phyloP scores from a whole-genome alignment of 2,888 invertebrate species.

The Drosophila subsilvestris region DNA sequence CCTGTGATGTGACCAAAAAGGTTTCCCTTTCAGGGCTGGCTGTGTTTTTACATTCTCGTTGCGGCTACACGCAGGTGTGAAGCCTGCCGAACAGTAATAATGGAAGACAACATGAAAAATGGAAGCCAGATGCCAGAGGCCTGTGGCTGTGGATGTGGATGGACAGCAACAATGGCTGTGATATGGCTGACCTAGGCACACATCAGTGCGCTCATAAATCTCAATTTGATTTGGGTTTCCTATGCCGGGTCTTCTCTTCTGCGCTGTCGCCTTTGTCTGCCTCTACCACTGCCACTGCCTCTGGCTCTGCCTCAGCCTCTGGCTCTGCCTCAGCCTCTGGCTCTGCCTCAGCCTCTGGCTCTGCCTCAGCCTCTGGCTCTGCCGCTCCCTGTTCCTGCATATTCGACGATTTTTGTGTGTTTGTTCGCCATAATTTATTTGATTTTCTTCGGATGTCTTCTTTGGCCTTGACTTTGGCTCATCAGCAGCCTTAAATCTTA shows the following conservation, averaged over 20 bases:
- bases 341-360: neutral
- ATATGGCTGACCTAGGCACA: constrained; percentile 65
- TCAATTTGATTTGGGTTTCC: constrained; percentile 78
- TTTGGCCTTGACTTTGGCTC: constrained; percentile 47
- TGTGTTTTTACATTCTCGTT: constrained; percentile 35
- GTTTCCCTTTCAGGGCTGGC: constrained; percentile 1
- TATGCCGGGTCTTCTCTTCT: constrained; percentile 27
- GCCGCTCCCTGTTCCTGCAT: constrained; percentile 12
- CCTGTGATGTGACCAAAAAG: constrained; percentile 18
- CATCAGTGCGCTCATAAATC: constrained; percentile 77
- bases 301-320: neutral
- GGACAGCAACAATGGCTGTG: constrained; percentile 26
- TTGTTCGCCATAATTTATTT: constrained; percentile 63
- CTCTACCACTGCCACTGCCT: too few species aligned
- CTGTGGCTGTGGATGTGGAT: neutral
- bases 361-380: neutral
- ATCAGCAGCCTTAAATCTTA: constrained; percentile 9
- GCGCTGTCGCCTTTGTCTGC: neutral
- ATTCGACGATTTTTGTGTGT: constrained; percentile 46
- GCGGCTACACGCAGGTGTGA: constrained; percentile 28
- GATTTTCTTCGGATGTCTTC: constrained; percentile 57
- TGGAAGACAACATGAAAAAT: constrained; percentile 65
- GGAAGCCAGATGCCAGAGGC: constrained; percentile 43
- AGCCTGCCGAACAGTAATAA: constrained; percentile 43
- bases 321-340: neutral